Percentiles rank a stretch among this genome's conserved stretches.
These are phyloP conservation scores for Aporophyla nigra DNA, from an alignment of 2,888 invertebrate species.

Conservation along the genomic window DNA sequence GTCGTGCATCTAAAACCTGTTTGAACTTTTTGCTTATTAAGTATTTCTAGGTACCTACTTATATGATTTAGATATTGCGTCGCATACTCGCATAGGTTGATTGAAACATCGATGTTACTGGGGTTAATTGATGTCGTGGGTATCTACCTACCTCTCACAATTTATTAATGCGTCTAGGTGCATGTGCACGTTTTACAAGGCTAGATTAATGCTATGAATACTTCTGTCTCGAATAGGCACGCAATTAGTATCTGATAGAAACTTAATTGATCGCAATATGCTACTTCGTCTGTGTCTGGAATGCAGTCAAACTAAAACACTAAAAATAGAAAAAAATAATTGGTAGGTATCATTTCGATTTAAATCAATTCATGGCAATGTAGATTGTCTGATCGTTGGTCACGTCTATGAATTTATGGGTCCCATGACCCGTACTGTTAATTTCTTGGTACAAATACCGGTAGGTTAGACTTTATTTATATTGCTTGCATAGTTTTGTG, in stretches of 20 bases:
- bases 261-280: slow-evolving; percentile 21
- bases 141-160: neutral
- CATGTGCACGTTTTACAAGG: slow-evolving; percentile 27
- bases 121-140: slow-evolving; percentile 20
- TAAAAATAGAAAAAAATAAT: neutral
- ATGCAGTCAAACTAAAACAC: neutral
- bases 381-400: slow-evolving; percentile 17
- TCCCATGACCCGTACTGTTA: slow-evolving; percentile 35
- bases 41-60: neutral
- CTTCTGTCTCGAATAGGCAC: slow-evolving; percentile 22
- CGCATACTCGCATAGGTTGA: slow-evolving; percentile 4
- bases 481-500: slow-evolving; percentile 16
- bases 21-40: slow-evolving; percentile 30
- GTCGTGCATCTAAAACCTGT: slow-evolving; percentile 46
- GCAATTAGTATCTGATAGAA: slow-evolving; percentile 25
- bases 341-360: slow-evolving; percentile 8
- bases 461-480: slow-evolving; percentile 14
- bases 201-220: slow-evolving; percentile 28
- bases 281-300: neutral
- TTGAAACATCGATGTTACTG: slow-evolving; percentile 37
- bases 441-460: slow-evolving; percentile 14
- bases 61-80: slow-evolving; percentile 28
- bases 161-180: neutral
- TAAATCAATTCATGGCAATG: slow-evolving; percentile 22
- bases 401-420: slow-evolving; percentile 25